Base-by-base conservation (phyloP, 2,113 vertebrate species). In the Camelus dromedarius region DNA sequence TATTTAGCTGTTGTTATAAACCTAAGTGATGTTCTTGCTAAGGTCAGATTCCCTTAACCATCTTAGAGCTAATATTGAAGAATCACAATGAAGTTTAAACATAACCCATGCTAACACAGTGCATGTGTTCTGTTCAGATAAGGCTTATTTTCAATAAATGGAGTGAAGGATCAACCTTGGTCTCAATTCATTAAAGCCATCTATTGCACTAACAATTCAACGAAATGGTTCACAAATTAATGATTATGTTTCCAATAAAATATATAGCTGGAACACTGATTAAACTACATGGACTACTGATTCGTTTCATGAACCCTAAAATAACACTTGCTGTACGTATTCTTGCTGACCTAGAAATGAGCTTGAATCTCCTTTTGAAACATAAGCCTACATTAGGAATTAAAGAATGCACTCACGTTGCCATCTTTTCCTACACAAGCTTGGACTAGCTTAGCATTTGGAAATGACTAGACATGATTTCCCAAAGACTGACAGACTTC, bases 21-120 rank as follows among this genome's bases (percentile, higher is more conserved):
- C 79, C 15, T 96, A 95, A 96, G n/a, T 83, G 76, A 73, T 94
- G 73, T 91, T 98, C 32, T 95, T 93, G n/a, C n/a, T 94, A 93
- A 96, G 96, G 93, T 95, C 96, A 98, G 77, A 97, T 98, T 80
- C 66, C 18, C 46, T 38, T 64, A 97, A 86, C 38, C 22, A 35
- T 97, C 94, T 97, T 80, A 77, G 93, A 97, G 92, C 76, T 97
- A 98, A 98, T 97, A 86, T 81, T 93, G 80, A 98, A 96, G 87
- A 97, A 96, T 96, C 97, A 75, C 82, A 98, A 98, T 96, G 88
- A 98, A 96, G 46, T 98, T 98, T 97, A 98, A 98, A 97, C 93
- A 81, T 96, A 98, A 92, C 79, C 22, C 80, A 81, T 91, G 92
- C 18, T 97, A 93, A 93, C 46, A 95, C 66, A 70, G 48, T 72